Evolutionary conservation across 1,140 invertebrate species (phyloP), one percentile per base, ranked within the genome.

Genomic region (Drosophila lini): DNA sequence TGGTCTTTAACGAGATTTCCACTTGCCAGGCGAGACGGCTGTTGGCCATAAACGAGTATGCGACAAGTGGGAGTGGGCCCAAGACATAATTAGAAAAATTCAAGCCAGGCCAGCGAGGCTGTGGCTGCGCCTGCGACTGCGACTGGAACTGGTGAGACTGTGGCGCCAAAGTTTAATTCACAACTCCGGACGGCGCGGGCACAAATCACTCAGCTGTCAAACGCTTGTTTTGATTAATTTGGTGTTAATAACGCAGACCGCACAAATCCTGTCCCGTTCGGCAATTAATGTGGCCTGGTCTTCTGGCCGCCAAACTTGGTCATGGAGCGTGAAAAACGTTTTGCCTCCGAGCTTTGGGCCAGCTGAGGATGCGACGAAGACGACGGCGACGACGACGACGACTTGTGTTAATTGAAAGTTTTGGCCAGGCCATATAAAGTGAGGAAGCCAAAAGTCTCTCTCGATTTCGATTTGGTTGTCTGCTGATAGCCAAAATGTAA

Each of bases 351-450:
- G 52, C 76, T 25, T 22, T 25, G 11, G 11, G 19, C 44, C 63
- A 58, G 70, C 79, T 70, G 83, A 86, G 83, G 83, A 86, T 86
- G 83, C 80, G 71, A 22, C 50, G 16, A 34, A 7, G 15, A 47
- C 48, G 16, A 19, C 50, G 50, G 19, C 32, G 31, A 19, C 50
- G 50, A 34, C 32, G 31, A 19, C 50, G 32, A 19, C 16, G 16
- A 86, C 58, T 78, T 86, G 83, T 88, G 83, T 86, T 86, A 86
- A 86, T 86, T 86, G 83, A 86, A 86, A 88, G 83, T 86, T 83
- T 88, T 48, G 50, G 61, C 81, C 71, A 59, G 77, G 58, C 83
- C 83, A 86, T 88, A 86, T 86, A 86, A 71, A 80, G 83, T 59
- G 56, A 61, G 68, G 63, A 50, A 70, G 71, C 80, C 83, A 86